Conservation (phyloP, 2,888 invertebrate species). For the Polymixis flavicincta region DNA sequence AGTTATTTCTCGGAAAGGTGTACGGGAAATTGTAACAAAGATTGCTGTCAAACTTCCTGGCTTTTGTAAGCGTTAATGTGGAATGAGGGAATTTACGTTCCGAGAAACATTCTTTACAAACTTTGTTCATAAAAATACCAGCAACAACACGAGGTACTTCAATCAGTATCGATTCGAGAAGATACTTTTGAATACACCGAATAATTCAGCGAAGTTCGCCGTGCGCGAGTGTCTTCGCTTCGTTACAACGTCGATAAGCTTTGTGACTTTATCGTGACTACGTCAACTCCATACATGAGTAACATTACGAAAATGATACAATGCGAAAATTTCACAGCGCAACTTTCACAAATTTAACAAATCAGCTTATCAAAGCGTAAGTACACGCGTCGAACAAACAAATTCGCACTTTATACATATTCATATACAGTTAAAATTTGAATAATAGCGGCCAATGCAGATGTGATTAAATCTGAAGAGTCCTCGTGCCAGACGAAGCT, state of each 20-base stretch:
- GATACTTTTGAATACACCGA: slow-evolving; percentile 48
- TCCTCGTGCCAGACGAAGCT: slow-evolving; percentile 63
- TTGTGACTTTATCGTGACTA: slow-evolving; percentile 48
- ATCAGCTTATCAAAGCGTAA: slow-evolving; percentile 49
- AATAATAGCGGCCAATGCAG: slow-evolving; percentile 53
- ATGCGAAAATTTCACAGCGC: slow-evolving; percentile 40
- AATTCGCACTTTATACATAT: slow-evolving; percentile 50
- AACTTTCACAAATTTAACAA: slow-evolving; percentile 55
- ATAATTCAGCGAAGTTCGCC: slow-evolving; percentile 45
- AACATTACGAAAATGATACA: slow-evolving; percentile 52
- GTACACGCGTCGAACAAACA: slow-evolving; percentile 35
- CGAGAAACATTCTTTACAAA: slow-evolving; percentile 12
- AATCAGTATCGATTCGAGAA: slow-evolving; percentile 45
- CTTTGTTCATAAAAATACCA: slow-evolving; percentile 26
- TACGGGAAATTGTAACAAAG: slow-evolving; percentile 2
- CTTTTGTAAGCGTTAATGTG: background rate
- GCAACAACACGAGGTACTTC: slow-evolving; percentile 32
- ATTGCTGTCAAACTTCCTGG: background rate
- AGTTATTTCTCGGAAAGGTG: slow-evolving; percentile 26
- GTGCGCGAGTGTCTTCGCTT: slow-evolving; percentile 17
- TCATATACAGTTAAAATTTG: slow-evolving; percentile 56
- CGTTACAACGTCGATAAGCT: slow-evolving; percentile 53
- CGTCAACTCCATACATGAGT: slow-evolving; percentile 39
- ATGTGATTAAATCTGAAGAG: slow-evolving; percentile 67
- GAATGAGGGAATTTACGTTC: background rate